These are phyloP conservation scores for Urocitellus parryii DNA, from an alignment of 2,113 vertebrate genomes.

Conservation along the genomic window DNA sequence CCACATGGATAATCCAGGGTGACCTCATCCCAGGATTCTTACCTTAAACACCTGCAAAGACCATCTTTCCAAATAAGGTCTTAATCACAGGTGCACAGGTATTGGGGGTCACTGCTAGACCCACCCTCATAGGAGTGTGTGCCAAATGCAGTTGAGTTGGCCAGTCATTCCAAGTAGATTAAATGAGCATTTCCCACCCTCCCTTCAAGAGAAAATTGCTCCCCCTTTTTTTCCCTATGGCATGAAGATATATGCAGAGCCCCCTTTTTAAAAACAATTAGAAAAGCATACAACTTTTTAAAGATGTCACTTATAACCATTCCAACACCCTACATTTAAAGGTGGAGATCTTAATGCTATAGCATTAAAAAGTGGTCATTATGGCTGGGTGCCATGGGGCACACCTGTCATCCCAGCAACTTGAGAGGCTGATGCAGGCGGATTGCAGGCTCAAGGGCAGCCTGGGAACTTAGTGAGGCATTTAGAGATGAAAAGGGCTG, in stretches of 20 bases:
- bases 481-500: too few species aligned
- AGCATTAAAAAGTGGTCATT: too few species aligned
- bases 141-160: neutral
- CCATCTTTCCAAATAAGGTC: neutral
- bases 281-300: too few species aligned
- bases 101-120: neutral
- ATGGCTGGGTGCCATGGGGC: too few species aligned
- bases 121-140: neutral
- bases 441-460: too few species aligned
- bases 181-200: neutral
- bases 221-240: neutral
- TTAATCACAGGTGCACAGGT: neutral
- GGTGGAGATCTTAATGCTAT: too few species aligned
- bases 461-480: too few species aligned
- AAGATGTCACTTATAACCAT: too few species aligned
- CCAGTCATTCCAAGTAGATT: neutral
- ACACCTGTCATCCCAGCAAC: too few species aligned
- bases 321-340: too few species aligned
- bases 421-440: too few species aligned
- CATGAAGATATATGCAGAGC: neutral
- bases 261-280: neutral
- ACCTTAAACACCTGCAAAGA: neutral
- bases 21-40: neutral
- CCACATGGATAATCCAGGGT: neutral
- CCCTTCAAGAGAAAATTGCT: neutral